These are phyloP conservation scores for Chaetodon auriga DNA, from an alignment of 2,113 vertebrate species.

Conservation along the genomic window DNA sequence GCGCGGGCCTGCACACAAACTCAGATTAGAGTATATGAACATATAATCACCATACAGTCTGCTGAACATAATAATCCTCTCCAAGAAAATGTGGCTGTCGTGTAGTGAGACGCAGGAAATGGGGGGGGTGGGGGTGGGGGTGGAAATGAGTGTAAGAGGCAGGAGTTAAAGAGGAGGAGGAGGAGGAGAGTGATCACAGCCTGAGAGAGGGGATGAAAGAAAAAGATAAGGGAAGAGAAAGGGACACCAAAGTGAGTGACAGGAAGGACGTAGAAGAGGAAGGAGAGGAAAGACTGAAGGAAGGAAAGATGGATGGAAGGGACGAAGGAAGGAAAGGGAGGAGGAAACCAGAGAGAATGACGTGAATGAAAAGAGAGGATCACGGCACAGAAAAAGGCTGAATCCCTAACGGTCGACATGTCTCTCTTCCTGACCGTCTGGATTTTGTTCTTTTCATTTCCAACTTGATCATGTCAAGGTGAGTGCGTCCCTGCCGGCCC, in stretches of 20 bases:
- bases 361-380: background rate
- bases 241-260: background rate
- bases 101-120: background rate
- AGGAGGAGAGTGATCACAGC: background rate
- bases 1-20: conserved; percentile 51
- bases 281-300: background rate
- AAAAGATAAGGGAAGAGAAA: background rate
- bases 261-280: background rate
- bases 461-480: conserved; percentile 70
- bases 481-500: conserved; percentile 44
- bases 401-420: conserved; percentile 36
- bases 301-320: background rate
- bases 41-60: conserved; percentile 40
- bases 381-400: background rate
- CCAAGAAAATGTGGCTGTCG: conserved; percentile 41
- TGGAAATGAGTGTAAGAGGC: too few relatives aligned
- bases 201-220: background rate
- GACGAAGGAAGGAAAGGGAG: background rate
- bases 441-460: conserved; percentile 60
- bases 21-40: conserved; percentile 48
- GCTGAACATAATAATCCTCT: conserved; percentile 57
- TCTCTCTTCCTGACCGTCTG: conserved; percentile 51
- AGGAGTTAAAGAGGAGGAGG: background rate
- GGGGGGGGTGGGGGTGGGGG: background rate
- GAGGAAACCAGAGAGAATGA: background rate